Conservation (phyloP, 2,888 invertebrate genomes). For the Altica lythri region DNA sequence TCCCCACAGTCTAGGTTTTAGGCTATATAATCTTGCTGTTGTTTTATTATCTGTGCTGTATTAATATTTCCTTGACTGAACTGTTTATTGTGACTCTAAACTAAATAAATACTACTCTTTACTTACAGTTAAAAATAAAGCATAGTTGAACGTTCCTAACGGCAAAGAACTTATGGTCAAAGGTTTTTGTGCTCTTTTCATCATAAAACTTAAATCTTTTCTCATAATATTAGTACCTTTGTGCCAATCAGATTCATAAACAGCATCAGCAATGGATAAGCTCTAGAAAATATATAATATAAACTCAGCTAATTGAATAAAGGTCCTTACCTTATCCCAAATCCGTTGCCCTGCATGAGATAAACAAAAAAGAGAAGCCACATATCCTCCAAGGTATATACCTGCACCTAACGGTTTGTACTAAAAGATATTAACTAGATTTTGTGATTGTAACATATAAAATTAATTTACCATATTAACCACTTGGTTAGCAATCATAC, state of each 20-base stretch:
- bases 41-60: too few species aligned
- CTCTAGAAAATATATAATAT: conserved; percentile 20
- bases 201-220: conserved; percentile 37
- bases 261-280: conserved; percentile 17
- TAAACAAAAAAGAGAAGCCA: conserved; percentile 20
- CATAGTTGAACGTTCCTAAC: conserved; percentile 32
- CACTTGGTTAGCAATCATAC: conserved; percentile 30
- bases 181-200: conserved; percentile 41
- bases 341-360: conserved; percentile 28
- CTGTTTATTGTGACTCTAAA: too few species aligned
- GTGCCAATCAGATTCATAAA: conserved; percentile 42
- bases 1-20: too few species aligned
- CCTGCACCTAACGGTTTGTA: conserved; percentile 24
- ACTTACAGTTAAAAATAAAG: conserved; percentile 26
- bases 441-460: neutral
- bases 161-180: conserved; percentile 40
- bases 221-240: conserved; percentile 35
- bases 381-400: conserved; percentile 21
- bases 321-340: conserved; percentile 19
- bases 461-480: conserved; percentile 9
- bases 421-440: conserved; percentile 14
- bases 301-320: neutral
- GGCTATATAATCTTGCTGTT: too few species aligned
- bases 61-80: too few species aligned
- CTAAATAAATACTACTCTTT: neutral